A percentile compares a stretch with the other conserved stretches of the same genome.
Evolutionary conservation across 2,797 vertebrate genomes (phyloP).

Genomic region (Pelobates cultripes): DNA sequence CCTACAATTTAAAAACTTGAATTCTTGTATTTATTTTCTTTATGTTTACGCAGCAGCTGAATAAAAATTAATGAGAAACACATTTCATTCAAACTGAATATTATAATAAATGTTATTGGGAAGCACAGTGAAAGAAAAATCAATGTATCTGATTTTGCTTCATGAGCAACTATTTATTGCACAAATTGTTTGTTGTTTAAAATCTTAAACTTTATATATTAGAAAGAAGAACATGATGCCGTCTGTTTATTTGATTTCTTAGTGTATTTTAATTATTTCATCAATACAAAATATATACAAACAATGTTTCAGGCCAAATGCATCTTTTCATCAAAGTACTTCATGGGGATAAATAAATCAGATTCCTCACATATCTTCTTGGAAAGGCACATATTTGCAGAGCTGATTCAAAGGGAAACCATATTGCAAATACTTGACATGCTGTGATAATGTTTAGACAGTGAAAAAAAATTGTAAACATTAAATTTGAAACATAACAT

Average conservation of each 20-base stretch:
- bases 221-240: conserved; percentile 8
- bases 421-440: conserved; percentile 32
- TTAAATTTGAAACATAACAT: neutral
- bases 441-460: conserved; percentile 26
- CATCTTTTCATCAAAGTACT: conserved; percentile 32
- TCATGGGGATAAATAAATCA: conserved; percentile 44
- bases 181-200: conserved; percentile 9
- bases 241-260: conserved; percentile 31
- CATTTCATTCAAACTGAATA: conserved; percentile 18
- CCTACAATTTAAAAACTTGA: neutral
- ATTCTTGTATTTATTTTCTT: neutral
- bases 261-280: conserved; percentile 45
- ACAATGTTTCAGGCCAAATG: conserved; percentile 39
- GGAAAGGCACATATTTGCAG: conserved; percentile 14
- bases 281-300: conserved; percentile 43
- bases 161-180: conserved; percentile 27
- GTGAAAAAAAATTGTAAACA: conserved; percentile 21
- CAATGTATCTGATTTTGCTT: conserved; percentile 27
- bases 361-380: conserved; percentile 14
- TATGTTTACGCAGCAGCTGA: neutral
- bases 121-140: conserved; percentile 29
- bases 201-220: conserved; percentile 10
- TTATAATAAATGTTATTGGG: conserved; percentile 28
- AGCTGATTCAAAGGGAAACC: conserved; percentile 22
- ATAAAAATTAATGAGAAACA: neutral